Evolutionary conservation across 1,140 invertebrate species (phyloP), one percentile per base, ranked within the genome.

Genomic region (Stegodyphus dumicola): DNA sequence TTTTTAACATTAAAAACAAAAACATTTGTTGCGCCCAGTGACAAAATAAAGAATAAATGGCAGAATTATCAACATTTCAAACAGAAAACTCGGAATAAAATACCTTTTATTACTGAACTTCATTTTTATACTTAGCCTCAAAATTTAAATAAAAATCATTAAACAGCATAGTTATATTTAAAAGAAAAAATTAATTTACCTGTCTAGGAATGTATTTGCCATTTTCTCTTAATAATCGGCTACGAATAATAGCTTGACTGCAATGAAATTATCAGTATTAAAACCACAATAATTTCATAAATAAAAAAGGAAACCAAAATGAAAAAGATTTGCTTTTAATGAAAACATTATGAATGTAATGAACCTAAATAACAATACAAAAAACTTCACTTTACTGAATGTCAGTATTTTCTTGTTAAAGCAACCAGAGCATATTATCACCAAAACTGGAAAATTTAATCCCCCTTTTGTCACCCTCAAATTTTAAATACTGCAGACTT

Each of bases 211-310:
- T 93, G 90, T 97, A 99, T 91, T 97, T 96, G 13, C 97, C 97
- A 93, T 99, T 99, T 92, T 99, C 98, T 73, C 99, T 92, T 5
- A 99, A 91, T 53, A 98, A 90, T 88, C 97, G 93, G 69, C 98
- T 95, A 89, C 98, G 92, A 81, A 99, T 96, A 93, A 99, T 95
- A 2, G 97, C 96, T 93, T 99, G 98, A 90, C 97, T 98, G 89
- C 85, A 92, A 91, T 71, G 89, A 91, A 17, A 74, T 7, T 17
- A 33, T 33, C 33, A 33, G 33, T 33, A 33, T 33, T 33, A 33
- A 33, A 33, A 33, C 3, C 33, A 33, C 33, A 33, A 3, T 33
- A 33, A 33, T 33, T 1, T 33, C 3, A 3, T 33, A 33, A 78
- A 80, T 85, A 54, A 69, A 54, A 54, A 83, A 88, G 66, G 87